Percentiles rank a stretch among this genome's conserved stretches.
phyloP scores from a whole-genome alignment of 2,113 vertebrate genomes.

The Eonycteris spelaea region DNA sequence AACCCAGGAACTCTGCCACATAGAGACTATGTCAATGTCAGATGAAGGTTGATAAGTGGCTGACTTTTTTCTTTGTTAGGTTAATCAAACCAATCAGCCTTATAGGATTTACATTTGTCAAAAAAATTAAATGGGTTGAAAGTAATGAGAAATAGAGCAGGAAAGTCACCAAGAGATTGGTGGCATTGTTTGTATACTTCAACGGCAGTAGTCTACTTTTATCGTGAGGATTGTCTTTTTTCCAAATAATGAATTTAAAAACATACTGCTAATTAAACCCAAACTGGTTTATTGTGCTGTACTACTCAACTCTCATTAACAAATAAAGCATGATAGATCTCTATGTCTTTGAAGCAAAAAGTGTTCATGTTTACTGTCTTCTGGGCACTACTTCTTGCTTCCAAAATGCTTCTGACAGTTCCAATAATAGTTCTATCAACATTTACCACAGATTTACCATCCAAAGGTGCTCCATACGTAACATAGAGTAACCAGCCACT shows the following conservation, averaged over 20 bases:
- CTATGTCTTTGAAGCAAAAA: not conserved
- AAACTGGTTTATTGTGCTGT: not conserved
- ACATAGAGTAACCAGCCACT: not conserved
- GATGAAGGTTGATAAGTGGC: conserved; percentile 76
- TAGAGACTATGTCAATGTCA: conserved; percentile 82
- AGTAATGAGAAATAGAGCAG: conserved; percentile 46
- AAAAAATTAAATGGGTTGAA: conserved; percentile 52
- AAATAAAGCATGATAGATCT: not conserved
- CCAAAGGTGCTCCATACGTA: not conserved
- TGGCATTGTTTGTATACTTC: not conserved
- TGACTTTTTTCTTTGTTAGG: conserved; percentile 64
- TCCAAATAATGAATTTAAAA: conserved; percentile 22
- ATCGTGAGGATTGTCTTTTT: not conserved
- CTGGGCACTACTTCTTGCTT: not conserved
- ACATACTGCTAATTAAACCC: not conserved
- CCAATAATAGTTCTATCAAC: not conserved
- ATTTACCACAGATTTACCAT: not conserved
- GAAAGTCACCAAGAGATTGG: not conserved
- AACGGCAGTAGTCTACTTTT: not conserved
- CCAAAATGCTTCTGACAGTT: not conserved
- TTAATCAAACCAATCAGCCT: conserved; percentile 76
- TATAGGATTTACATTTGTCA: conserved; percentile 65
- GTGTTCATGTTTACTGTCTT: not conserved
- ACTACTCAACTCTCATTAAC: not conserved
- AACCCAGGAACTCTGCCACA: conserved; percentile 76